A percentile compares a stretch with the other conserved stretches of the same genome.
phyloP scores from a whole-genome alignment of 2,113 vertebrate species.

The Tupaia tana region DNA sequence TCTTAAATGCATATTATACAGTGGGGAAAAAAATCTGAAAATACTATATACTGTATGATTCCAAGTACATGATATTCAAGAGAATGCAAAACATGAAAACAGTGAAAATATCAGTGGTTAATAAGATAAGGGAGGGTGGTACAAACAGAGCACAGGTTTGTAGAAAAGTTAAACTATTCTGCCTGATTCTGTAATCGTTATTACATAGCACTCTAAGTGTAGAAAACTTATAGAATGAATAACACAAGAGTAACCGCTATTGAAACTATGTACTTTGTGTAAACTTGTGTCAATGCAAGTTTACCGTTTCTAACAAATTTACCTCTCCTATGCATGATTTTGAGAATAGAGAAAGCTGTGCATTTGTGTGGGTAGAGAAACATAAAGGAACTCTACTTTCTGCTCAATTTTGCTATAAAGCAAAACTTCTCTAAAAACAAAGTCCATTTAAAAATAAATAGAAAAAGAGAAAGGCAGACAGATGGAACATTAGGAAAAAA shows the following conservation, averaged over 20 bases:
- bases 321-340: not conserved
- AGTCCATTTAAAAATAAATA: not conserved
- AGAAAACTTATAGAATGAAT: not conserved
- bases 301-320: not conserved
- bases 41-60: not conserved
- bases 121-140: fast-evolving
- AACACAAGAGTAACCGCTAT: not conserved
- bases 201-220: not conserved
- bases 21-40: not conserved
- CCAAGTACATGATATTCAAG: not conserved
- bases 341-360: not conserved
- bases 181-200: not conserved
- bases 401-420: not conserved
- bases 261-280: not conserved
- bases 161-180: not conserved
- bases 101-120: not conserved
- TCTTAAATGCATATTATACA: not conserved
- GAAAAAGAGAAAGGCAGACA: not conserved
- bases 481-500: not conserved
- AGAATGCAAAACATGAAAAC: not conserved
- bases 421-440: not conserved
- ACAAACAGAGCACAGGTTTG: not conserved
- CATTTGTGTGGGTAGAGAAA: fast-evolving
- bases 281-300: not conserved
- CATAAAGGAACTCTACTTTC: not conserved